These are phyloP conservation scores for Zygaena filipendulae DNA, from an alignment of 2,888 invertebrate genomes.

Conservation along the genomic window DNA sequence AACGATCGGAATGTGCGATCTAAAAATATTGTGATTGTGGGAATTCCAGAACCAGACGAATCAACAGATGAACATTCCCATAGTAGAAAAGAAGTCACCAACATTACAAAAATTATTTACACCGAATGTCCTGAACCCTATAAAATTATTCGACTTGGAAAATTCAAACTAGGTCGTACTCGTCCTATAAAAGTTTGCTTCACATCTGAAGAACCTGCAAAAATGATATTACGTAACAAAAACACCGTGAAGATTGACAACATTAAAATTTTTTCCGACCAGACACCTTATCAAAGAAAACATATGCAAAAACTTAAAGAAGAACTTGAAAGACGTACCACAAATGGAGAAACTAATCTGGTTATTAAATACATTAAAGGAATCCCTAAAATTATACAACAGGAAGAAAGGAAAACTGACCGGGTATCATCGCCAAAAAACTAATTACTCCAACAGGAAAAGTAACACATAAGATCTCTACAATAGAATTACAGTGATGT, in stretches of 20 bases:
- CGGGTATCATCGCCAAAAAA: slow-evolving; percentile 12
- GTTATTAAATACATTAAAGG: slow-evolving; percentile 15
- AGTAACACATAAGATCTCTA: slow-evolving; percentile 9
- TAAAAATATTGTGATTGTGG: slow-evolving; percentile 7
- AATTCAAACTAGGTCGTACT: slow-evolving; percentile 4
- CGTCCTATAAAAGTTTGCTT: slow-evolving; percentile 11
- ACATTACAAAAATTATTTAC: slow-evolving; percentile 1
- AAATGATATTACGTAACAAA: slow-evolving; percentile 8
- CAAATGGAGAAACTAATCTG: slow-evolving; percentile 11
- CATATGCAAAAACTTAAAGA: slow-evolving; percentile 8
- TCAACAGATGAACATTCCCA: not conserved
- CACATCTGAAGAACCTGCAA: slow-evolving; percentile 3
- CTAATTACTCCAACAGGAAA: slow-evolving; percentile 2
- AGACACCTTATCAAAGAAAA: slow-evolving; percentile 14
- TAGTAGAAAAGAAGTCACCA: slow-evolving; percentile 4
- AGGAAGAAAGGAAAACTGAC: slow-evolving; percentile 7
- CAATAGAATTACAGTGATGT: slow-evolving; percentile 9
- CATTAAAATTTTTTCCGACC: slow-evolving; percentile 13
- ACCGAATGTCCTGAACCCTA: slow-evolving; percentile 6
- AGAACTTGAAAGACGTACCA: slow-evolving; percentile 7
- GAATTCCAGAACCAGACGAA: slow-evolving; percentile 5
- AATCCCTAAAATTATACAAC: slow-evolving; percentile 12
- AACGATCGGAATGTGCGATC: slow-evolving; percentile 3
- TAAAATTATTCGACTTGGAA: slow-evolving; percentile 9
- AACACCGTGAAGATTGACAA: not conserved